These are phyloP conservation scores for Malurus leucopterus DNA, from an alignment of 2,797 vertebrate species.

Conservation along the genomic window DNA sequence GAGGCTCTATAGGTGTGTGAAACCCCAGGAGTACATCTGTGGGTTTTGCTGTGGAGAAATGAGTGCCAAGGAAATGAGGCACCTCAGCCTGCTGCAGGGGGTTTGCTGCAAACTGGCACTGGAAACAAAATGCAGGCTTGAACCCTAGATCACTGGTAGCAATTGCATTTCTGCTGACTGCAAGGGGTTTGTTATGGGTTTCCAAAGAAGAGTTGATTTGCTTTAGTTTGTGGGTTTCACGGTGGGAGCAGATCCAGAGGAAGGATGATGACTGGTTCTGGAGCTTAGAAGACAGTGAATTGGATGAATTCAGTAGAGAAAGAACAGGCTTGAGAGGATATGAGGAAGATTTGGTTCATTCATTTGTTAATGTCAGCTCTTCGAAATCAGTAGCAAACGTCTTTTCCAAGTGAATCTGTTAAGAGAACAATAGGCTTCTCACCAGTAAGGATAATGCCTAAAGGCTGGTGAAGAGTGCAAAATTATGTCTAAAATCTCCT, in stretches of 20 bases:
- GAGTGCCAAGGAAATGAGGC: neutral
- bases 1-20: neutral
- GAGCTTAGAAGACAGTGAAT: neutral
- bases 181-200: fast-evolving
- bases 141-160: neutral
- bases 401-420: neutral
- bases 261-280: neutral
- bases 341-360: neutral
- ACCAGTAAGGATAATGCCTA: neutral
- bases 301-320: neutral
- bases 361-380: neutral
- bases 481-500: neutral
- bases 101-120: neutral
- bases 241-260: neutral
- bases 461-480: neutral
- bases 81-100: neutral
- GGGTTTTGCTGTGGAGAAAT: neutral
- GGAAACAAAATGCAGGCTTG: neutral
- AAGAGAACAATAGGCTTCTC: neutral
- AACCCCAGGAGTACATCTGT: neutral
- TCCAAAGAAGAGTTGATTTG: neutral
- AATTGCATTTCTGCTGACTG: neutral
- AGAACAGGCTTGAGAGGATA: neutral
- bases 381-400: neutral
- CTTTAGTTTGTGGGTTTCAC: neutral